Base-by-base conservation (phyloP, 2,113 vertebrate genomes). In the Myotis lucifugus region DNA sequence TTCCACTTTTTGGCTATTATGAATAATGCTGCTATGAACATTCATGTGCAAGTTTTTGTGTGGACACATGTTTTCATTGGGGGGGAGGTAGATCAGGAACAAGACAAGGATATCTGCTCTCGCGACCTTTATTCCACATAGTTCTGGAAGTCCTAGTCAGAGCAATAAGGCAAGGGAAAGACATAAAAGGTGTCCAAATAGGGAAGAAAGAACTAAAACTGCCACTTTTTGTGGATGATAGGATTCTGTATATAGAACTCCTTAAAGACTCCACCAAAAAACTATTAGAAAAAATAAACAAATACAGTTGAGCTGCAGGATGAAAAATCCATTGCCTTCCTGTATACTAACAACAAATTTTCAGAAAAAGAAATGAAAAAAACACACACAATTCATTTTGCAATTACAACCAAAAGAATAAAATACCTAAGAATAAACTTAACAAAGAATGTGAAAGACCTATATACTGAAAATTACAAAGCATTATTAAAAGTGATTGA, bases 21-120 rank as follows among this genome's bases (percentile, higher is more conserved):
- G 34, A 82, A 94, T 56, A 86, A 86, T 59, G 11, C 37, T 83
- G 3, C 76, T 73, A 23, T 93, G 66, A 91, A 93, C 67, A 66
- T 87, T 78, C 67, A 77, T 67, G 70, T 78, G 29, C 27, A 78
- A 78, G 34, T 76, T 40, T 83, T 82, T 89, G 29, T 83, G 54
- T 93, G n/a, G 40, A 56, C 12, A 40, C 61, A 85, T 61, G 29
- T 59, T 82, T 83, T 79, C 23, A 64, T 61, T 90, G 19, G 19
- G 54, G 54, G 54, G 21, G 54, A 19, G 21, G 19, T 56, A 66
- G 29, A 66, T 66, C 64, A 66, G 29, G 13, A 29, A 66, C 27
- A 66, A 66, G 64, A 66, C 12, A 66, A 66, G 64, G 64, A 13
- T 66, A 29, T 66, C 29, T 29, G 13, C 64, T 66, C 29, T 66